Base-by-base conservation (phyloP, 2,113 vertebrate species). In the Erythrocebus patas region DNA sequence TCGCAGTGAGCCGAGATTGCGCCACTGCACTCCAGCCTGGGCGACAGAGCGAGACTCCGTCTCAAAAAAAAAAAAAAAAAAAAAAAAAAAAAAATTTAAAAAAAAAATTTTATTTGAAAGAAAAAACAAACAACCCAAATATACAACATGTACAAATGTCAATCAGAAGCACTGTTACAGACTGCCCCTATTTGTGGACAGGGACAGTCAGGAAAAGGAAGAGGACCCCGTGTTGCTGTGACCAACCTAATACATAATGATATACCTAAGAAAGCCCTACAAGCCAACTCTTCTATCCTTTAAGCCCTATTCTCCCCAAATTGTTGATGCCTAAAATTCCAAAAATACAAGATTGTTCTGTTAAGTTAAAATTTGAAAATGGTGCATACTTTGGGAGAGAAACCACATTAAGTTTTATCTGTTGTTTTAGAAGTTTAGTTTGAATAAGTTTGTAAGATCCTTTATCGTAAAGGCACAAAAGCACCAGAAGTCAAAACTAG, bases 331-430 rank as follows among this genome's bases (percentile, higher is more conserved):
- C 57, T 55, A 43, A 70, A 79, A 70, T n/a, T 89, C 83, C 16
- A 81, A 81, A 88, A 66, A 23, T 43, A 38, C 45, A 78, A 22
- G 48, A 23, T 22, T 81, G 12, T 52, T 89, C 4, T 43, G 43
- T 66, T 85, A 38, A 52, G 38, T 59, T 76, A 85, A 92, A 94
- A 94, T 70, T 30, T 61, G 52, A 73, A 94, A 93, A 75, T 70
- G 8, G 32, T 32, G 16, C 66, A 64, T 13, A 64, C 61, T 64
- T 30, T 35, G 66, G 73, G 22, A 89, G 30, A 61, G 3, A 93
- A 0, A 52, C 3, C 52, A 80, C 35, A 32, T 81, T 32, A 86
- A 75, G 18, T 75, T 70, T 94, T 84, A 92, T 68, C 57, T 66
- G 20, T 57, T 95, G 50, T 57, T 93, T 70, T 75, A 64, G 66